Conservation (phyloP, 2,113 vertebrate species). For the Phasianus colchicus region DNA sequence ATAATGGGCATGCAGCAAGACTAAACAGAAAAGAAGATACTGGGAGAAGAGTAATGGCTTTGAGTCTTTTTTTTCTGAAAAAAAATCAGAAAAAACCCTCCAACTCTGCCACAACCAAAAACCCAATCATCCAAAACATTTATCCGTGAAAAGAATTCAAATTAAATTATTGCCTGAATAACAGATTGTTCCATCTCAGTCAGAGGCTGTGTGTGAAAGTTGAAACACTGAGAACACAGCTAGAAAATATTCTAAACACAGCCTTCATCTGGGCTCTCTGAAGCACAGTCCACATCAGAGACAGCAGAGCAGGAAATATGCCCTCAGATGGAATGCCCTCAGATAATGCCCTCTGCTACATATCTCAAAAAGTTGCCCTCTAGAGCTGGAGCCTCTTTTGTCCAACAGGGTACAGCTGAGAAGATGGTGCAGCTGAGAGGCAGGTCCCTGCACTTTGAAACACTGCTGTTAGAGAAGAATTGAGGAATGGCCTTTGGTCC, state of each 20-base stretch:
- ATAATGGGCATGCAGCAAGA: not conserved
- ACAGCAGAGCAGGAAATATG: conserved; percentile 21
- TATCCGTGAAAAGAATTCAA: not conserved
- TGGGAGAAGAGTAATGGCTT: not conserved
- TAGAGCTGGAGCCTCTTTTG: not conserved
- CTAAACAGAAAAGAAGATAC: not conserved
- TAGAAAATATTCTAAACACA: not conserved
- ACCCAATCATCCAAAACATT: not conserved
- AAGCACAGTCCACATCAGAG: not conserved
- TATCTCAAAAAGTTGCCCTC: conserved; percentile 17
- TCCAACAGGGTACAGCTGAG: not conserved
- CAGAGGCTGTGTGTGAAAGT: not conserved
- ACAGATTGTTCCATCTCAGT: not conserved
- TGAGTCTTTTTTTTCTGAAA: not conserved
- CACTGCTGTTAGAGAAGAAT: not conserved
- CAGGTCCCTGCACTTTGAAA: not conserved
- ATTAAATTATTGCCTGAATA: not conserved
- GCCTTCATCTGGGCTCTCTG: not conserved
- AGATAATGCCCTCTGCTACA: too few relatives aligned
- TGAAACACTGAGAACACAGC: not conserved
- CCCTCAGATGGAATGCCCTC: not conserved
- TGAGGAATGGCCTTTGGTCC: not conserved
- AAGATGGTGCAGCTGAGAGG: not conserved
- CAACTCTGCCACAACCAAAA: not conserved
- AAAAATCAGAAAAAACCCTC: not conserved